Evolutionary conservation across 2,888 invertebrate genomes (phyloP).

Genomic region (Drosophila neonasuta): DNA sequence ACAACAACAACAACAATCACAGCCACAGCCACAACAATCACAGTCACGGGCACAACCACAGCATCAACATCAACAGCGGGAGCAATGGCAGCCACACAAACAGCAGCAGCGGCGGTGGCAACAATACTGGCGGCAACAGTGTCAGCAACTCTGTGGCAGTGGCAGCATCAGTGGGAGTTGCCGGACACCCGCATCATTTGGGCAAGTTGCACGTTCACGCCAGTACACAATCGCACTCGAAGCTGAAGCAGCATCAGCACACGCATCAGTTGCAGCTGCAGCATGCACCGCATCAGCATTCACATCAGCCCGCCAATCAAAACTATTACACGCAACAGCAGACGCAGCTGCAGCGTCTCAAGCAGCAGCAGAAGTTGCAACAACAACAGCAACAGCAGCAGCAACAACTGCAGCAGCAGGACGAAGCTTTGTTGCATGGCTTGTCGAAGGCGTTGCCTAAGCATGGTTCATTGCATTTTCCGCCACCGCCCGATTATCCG

Average conservation of each 20-base stretch:
- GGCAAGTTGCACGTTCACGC: constrained; percentile 44
- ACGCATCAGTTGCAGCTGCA: constrained; percentile 33
- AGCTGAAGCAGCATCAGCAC: constrained; percentile 40
- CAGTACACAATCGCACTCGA: constrained; percentile 36
- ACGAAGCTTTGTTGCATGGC: constrained; percentile 15
- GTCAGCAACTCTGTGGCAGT: constrained; percentile 10
- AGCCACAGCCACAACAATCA: constrained; percentile 49
- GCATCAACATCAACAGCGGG: constrained; percentile 19
- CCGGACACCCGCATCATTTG: constrained; percentile 56
- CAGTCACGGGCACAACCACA: constrained; percentile 36
- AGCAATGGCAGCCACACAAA: constrained; percentile 29
- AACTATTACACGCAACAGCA: constrained; percentile 67
- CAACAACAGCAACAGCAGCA: constrained; percentile 43
- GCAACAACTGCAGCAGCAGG: constrained; percentile 30
- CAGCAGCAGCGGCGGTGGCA: constrained; percentile 36
- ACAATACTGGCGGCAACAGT: constrained; percentile 26
- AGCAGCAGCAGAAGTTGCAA: constrained; percentile 51
- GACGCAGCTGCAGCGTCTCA: constrained; percentile 62
- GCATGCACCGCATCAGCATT: constrained; percentile 37
- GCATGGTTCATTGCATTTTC: constrained; percentile 84
- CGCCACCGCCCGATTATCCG: constrained; percentile 88
- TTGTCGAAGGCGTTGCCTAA: constrained; percentile 51
- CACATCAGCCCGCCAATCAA: constrained; percentile 68
- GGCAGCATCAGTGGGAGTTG: constrained; percentile 21
- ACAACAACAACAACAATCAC: constrained; percentile 57